phyloP scores from a whole-genome alignment of 53 echinoderm and acorn worm genomes.

The Astropecten irregularis region DNA sequence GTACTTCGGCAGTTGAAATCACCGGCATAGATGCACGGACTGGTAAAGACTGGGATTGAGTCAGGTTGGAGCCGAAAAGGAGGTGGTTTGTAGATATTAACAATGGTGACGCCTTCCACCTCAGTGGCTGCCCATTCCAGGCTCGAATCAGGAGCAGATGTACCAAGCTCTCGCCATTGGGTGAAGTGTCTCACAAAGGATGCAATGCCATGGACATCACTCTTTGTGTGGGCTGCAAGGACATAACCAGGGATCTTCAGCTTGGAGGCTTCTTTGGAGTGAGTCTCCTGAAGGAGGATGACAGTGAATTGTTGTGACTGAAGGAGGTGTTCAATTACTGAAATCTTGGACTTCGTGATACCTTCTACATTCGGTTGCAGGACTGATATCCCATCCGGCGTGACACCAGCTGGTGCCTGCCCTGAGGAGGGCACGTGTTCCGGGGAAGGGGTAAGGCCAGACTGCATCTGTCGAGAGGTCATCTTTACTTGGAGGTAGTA shows the following conservation, averaged over 20 bases:
- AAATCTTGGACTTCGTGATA: constrained; percentile 28
- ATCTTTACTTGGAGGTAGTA: too few relatives aligned
- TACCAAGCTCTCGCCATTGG: constrained; percentile 11
- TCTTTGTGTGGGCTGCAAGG: constrained; percentile 38
- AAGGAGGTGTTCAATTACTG: constrained; percentile 32
- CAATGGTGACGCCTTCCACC: constrained; percentile 45
- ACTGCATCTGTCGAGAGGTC: too few relatives aligned
- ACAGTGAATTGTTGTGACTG: constrained; percentile 17
- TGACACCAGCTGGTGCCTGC: constrained; percentile 33
- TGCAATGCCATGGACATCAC: constrained; percentile 48
- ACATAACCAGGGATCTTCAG: constrained; percentile 48
- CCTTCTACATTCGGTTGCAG: constrained; percentile 52
- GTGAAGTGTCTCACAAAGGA: constrained; percentile 19
- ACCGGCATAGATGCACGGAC: not conserved
- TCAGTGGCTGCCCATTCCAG: constrained; percentile 39
- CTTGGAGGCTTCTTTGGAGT: not conserved
- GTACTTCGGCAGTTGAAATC: constrained; percentile 24
- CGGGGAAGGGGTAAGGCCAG: constrained; percentile 37
- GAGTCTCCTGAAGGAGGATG: constrained; percentile 51
- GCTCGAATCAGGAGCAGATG: constrained; percentile 6
- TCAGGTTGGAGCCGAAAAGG: constrained; percentile 5
- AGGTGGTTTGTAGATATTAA: constrained; percentile 60
- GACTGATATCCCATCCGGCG: constrained; percentile 36
- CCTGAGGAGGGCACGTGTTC: constrained; percentile 46
- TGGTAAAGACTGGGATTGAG: constrained; percentile 28